Percentiles rank a stretch among this genome's conserved stretches.
These are phyloP conservation scores for Pemphredon lugubris DNA, from an alignment of 2,888 invertebrate genomes.

Conservation along the genomic window DNA sequence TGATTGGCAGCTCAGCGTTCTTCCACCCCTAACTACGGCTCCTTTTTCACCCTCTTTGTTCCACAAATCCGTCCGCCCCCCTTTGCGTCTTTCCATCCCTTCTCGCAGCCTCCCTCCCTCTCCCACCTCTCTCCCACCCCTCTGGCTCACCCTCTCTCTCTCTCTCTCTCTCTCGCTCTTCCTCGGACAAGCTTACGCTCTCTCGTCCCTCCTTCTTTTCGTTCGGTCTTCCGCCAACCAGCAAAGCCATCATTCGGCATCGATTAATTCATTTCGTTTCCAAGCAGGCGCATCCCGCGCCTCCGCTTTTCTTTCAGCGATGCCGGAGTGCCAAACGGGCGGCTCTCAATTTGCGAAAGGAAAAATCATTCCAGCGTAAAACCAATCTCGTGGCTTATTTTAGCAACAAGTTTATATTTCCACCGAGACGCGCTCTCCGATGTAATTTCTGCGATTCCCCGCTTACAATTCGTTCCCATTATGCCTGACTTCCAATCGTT, in stretches of 20 bases:
- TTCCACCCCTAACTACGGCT: slow-evolving; percentile 51
- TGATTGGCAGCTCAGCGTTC: slow-evolving; percentile 68
- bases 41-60: slow-evolving; percentile 64
- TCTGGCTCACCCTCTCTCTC: neutral
- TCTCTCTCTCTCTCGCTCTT: neutral
- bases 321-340: neutral
- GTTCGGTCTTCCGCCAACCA: slow-evolving; percentile 43
- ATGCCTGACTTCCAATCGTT: no score
- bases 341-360: no score
- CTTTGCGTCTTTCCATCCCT: slow-evolving; percentile 20
- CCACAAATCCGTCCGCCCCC: slow-evolving; percentile 45
- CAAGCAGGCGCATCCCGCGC: slow-evolving; percentile 45
- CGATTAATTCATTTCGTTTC: slow-evolving; percentile 63
- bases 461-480: no score
- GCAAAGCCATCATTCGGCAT: slow-evolving; percentile 63
- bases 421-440: no score
- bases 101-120: slow-evolving; percentile 12
- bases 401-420: no score
- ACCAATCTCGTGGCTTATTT: no score
- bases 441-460: no score
- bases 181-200: neutral
- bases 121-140: neutral
- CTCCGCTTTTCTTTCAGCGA: slow-evolving; percentile 4
- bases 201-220: slow-evolving; percentile 35
- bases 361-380: no score